These are phyloP conservation scores for Sapayoa aenigma DNA, from an alignment of 2,113 vertebrate species.

Conservation along the genomic window DNA sequence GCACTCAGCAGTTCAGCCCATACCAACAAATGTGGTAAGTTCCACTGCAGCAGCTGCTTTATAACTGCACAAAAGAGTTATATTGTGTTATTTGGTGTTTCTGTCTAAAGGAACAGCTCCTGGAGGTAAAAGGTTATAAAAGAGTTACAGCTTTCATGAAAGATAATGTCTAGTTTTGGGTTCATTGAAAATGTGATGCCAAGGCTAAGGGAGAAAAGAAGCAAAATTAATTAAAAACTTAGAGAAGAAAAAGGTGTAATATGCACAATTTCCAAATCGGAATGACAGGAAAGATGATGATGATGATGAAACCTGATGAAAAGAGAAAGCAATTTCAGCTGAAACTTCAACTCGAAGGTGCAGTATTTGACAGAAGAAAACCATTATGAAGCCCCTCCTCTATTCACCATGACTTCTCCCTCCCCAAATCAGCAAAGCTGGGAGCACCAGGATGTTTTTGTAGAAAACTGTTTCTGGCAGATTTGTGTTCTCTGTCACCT, in stretches of 20 bases:
- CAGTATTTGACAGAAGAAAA: neutral
- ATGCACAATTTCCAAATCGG: neutral
- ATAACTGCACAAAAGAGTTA: neutral
- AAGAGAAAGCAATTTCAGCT: neutral
- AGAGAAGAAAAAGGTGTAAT: neutral
- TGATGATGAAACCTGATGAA: neutral
- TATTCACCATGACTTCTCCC: neutral
- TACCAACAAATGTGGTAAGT: neutral
- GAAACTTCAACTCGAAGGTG: neutral
- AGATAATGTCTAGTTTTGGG: neutral
- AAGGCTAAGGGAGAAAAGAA: neutral
- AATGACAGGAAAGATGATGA: neutral
- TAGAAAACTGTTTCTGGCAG: neutral
- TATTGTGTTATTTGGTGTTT: neutral
- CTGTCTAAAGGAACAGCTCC: neutral
- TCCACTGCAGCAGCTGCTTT: neutral
- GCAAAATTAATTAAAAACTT: neutral
- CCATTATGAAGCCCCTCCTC: neutral
- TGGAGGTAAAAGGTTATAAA: neutral
- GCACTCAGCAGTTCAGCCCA: neutral
- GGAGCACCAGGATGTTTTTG: neutral
- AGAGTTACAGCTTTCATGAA: neutral
- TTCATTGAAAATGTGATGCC: neutral
- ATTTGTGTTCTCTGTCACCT: neutral
- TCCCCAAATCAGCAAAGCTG: neutral